phyloP scores from a whole-genome alignment of 2,888 invertebrate species.

The Cacoxenus indagator region DNA sequence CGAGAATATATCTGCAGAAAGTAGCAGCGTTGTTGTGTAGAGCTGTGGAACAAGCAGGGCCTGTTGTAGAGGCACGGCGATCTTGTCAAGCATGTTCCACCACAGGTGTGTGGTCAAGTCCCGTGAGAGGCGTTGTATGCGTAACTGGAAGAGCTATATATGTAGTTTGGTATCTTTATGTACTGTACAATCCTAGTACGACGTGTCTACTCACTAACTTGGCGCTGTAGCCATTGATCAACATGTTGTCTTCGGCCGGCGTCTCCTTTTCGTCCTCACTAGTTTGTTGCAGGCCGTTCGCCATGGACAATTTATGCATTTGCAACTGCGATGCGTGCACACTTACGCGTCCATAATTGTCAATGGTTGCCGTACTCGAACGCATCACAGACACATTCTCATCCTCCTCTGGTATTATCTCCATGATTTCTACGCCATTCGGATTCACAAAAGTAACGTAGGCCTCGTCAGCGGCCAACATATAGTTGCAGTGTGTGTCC shows the following conservation, averaged over 20 bases:
- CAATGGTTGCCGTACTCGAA: conserved; percentile 67
- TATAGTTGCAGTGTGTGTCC: conserved; percentile 65
- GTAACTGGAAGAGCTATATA: conserved; percentile 41
- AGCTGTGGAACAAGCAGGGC: conserved; percentile 66
- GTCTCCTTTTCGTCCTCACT: neutral
- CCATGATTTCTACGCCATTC: conserved; percentile 70
- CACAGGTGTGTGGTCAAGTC: conserved; percentile 63
- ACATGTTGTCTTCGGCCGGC: neutral
- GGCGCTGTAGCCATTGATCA: conserved; percentile 24
- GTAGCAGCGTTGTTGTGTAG: conserved; percentile 67
- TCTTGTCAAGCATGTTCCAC: conserved; percentile 64
- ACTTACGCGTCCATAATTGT: conserved; percentile 58
- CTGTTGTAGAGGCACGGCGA: conserved; percentile 62
- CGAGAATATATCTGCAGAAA: conserved; percentile 68
- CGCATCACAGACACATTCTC: conserved; percentile 67
- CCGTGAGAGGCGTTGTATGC: conserved; percentile 64
- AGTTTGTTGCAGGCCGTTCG: conserved; percentile 49
- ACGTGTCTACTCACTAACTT: conserved; percentile 43
- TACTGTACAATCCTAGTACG: no score
- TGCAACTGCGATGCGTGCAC: conserved; percentile 53
- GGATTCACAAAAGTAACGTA: conserved; percentile 68
- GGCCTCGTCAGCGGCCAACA: conserved; percentile 66
- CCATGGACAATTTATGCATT: conserved; percentile 52
- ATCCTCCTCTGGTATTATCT: conserved; percentile 70
- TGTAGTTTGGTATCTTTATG: no score